Percentiles rank a stretch among this genome's conserved stretches.
phyloP scores from a whole-genome alignment of 2,797 vertebrate genomes.

The Neopelma chrysocephalum region DNA sequence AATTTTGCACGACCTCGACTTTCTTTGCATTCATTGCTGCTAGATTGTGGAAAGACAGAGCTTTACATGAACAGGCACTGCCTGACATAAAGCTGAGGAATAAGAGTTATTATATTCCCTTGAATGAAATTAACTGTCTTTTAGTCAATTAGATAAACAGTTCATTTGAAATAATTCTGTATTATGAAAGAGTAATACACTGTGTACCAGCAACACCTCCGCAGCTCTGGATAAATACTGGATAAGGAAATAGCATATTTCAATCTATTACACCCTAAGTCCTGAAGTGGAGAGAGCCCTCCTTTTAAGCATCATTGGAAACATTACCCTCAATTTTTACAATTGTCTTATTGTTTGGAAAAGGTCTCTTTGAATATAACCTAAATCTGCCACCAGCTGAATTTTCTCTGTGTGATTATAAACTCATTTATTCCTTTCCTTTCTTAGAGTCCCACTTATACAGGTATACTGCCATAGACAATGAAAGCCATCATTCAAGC shows the following conservation, averaged over 20 bases:
- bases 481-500: slow-evolving; percentile 60
- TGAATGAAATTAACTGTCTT: neutral
- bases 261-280: neutral
- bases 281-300: neutral
- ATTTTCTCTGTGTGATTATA: slow-evolving; percentile 23
- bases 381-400: neutral
- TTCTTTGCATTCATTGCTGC: neutral
- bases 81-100: neutral
- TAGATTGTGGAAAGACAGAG: neutral
- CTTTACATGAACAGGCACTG: neutral
- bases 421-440: slow-evolving; percentile 31
- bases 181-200: neutral
- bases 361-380: neutral
- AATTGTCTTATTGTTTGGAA: neutral
- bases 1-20: neutral
- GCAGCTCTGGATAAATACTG: neutral
- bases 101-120: neutral
- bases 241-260: neutral
- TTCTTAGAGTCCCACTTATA: slow-evolving; percentile 11
- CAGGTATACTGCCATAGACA: neutral
- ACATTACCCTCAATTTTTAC: neutral
- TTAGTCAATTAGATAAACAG: neutral
- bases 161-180: neutral
- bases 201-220: neutral
- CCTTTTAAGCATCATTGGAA: neutral